Conservation (phyloP, 2,888 invertebrate species). For the Zhengitettix transpicula region DNA sequence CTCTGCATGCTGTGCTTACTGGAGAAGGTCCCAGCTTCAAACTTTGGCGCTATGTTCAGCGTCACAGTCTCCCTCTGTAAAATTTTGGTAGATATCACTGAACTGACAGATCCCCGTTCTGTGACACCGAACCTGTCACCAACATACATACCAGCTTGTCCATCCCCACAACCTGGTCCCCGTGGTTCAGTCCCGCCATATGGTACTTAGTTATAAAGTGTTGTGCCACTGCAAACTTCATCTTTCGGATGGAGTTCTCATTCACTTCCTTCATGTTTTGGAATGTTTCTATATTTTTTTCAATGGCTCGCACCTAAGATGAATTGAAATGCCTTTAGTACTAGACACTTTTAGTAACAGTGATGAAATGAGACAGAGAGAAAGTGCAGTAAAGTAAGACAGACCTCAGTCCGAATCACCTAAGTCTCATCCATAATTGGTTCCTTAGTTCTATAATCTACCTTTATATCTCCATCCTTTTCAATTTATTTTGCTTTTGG, state of each 20-base stretch:
- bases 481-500: too few relatives aligned
- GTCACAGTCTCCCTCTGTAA: constrained; percentile 5
- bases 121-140: neutral
- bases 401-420: too few relatives aligned
- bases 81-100: neutral
- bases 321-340: neutral
- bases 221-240: constrained; percentile 33
- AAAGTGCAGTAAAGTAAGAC: too few relatives aligned
- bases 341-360: too few relatives aligned
- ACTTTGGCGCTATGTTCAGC: constrained; percentile 28
- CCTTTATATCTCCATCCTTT: too few relatives aligned
- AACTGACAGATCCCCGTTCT: constrained; percentile 11
- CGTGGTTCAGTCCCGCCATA: constrained; percentile 31
- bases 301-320: constrained; percentile 14
- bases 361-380: too few relatives aligned
- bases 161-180: constrained; percentile 29
- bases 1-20: constrained; percentile 8
- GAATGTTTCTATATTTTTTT: constrained; percentile 41
- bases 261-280: constrained; percentile 19
- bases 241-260: constrained; percentile 23
- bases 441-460: too few relatives aligned
- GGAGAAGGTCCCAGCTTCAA: constrained; percentile 23
- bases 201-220: constrained; percentile 41
- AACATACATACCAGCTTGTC: constrained; percentile 25
- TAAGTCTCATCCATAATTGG: too few relatives aligned